Conservation (phyloP, 2,113 vertebrate species). For the Sturnira hondurensis region DNA sequence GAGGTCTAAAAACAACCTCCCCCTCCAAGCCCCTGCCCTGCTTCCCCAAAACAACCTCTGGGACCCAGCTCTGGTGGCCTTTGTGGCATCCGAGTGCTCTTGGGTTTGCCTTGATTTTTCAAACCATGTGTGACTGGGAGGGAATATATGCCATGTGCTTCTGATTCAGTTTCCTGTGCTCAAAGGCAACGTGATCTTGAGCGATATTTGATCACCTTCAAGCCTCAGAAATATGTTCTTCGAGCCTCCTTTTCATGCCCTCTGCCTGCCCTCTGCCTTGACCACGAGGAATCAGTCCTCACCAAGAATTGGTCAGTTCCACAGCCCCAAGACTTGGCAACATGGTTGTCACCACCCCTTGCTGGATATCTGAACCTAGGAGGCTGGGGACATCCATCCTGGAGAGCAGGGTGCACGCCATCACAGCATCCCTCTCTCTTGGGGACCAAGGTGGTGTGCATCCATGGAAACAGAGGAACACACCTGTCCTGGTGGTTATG, state of each 20-base stretch:
- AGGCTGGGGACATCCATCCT: background rate
- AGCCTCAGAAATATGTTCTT: constrained; percentile 20
- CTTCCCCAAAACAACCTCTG: background rate
- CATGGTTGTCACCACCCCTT: background rate
- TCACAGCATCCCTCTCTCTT: background rate
- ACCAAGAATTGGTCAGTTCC: constrained; percentile 4
- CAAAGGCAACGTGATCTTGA: constrained; percentile 20
- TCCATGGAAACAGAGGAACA: background rate
- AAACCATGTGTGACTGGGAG: background rate
- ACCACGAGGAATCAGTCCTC: background rate
- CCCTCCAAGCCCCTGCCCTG: background rate
- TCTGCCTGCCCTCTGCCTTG: background rate
- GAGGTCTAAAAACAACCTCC: background rate
- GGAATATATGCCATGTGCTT: constrained; percentile 37
- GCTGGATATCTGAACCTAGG: background rate
- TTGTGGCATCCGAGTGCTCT: background rate
- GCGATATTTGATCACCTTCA: constrained; percentile 33
- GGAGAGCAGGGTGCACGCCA: background rate
- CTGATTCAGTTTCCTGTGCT: constrained; percentile 44
- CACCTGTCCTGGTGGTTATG: background rate
- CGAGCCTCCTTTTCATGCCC: constrained; percentile 13
- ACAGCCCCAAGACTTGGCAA: background rate
- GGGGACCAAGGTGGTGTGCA: background rate
- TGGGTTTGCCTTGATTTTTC: constrained; percentile 37
- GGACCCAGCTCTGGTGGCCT: background rate